These are phyloP conservation scores for Apis florea DNA, from an alignment of 1,140 invertebrate species.

Conservation along the genomic window DNA sequence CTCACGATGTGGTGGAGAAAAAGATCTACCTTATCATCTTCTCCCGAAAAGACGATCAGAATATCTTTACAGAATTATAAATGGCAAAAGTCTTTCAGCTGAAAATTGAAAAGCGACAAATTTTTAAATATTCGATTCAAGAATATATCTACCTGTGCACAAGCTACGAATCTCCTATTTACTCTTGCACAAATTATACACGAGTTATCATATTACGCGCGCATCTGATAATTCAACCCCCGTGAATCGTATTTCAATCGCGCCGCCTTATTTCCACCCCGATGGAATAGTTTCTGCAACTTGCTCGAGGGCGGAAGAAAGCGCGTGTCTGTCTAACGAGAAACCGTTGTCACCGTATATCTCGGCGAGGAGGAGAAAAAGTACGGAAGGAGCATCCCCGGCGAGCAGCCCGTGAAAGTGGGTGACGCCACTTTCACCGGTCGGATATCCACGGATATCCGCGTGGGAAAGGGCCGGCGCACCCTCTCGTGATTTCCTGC, in stretches of 20 bases:
- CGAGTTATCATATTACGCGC: too few relatives aligned
- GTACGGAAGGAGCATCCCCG: slow-evolving; percentile 49
- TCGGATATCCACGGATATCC: slow-evolving; percentile 62
- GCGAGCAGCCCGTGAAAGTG: slow-evolving; percentile 57
- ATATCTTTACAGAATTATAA: too few relatives aligned
- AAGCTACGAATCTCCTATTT: too few relatives aligned
- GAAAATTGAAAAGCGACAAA: too few relatives aligned
- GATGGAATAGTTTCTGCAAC: neutral
- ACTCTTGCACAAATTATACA: too few relatives aligned
- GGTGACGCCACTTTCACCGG: slow-evolving; percentile 59
- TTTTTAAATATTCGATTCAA: too few relatives aligned
- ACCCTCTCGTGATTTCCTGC: slow-evolving; percentile 59
- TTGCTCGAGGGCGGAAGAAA: slow-evolving; percentile 40
- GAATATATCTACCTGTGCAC: neutral
- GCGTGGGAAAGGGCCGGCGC: slow-evolving; percentile 64
- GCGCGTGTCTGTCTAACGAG: slow-evolving; percentile 74
- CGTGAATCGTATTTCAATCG: neutral
- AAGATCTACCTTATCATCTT: too few relatives aligned
- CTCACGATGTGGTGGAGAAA: too few relatives aligned
- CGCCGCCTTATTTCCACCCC: neutral
- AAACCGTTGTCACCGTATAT: slow-evolving; percentile 74
- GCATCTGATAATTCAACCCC: neutral
- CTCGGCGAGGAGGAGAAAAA: slow-evolving; percentile 45
- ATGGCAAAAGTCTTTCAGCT: too few relatives aligned
- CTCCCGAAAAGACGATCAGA: too few relatives aligned